These are phyloP conservation scores for Portunus trituberculatus DNA, from an alignment of 1,140 invertebrate species.

Conservation along the genomic window DNA sequence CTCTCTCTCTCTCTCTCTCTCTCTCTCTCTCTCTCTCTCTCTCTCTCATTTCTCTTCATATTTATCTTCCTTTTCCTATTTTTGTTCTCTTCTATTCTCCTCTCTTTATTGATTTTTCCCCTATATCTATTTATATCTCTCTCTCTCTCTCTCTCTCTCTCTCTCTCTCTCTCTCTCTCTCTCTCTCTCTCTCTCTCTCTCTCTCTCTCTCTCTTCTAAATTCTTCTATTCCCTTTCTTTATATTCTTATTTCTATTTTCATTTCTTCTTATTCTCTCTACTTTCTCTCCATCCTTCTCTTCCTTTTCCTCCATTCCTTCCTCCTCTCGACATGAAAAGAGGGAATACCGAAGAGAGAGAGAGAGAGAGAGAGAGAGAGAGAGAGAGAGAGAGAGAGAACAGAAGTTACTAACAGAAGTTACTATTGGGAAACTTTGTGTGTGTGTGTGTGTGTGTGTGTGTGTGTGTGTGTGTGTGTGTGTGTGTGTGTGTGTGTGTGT, in stretches of 20 bases:
- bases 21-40: no score
- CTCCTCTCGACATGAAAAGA: no score
- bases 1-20: neutral
- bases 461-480: neutral
- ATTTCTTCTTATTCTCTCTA: slow-evolving; percentile 15
- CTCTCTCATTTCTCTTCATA: neutral
- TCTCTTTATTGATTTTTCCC: neutral
- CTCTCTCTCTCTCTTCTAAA: slow-evolving; percentile 10
- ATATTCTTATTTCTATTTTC: slow-evolving; percentile 6
- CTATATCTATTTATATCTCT: neutral
- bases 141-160: no score
- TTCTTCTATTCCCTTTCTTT: slow-evolving; percentile 9
- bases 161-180: no score
- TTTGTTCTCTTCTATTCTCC: neutral
- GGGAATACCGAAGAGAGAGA: neutral
- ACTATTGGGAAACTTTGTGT: neutral
- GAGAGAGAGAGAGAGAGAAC: no score
- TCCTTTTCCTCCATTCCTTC: neutral
- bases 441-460: neutral
- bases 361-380: neutral
- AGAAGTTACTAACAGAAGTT: no score
- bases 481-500: neutral
- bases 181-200: slow-evolving; percentile 8
- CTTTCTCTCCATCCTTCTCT: neutral
- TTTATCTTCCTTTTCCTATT: neutral